These are phyloP conservation scores for Sinonovacula constricta DNA, from an alignment of 1,140 invertebrate species.

Conservation along the genomic window DNA sequence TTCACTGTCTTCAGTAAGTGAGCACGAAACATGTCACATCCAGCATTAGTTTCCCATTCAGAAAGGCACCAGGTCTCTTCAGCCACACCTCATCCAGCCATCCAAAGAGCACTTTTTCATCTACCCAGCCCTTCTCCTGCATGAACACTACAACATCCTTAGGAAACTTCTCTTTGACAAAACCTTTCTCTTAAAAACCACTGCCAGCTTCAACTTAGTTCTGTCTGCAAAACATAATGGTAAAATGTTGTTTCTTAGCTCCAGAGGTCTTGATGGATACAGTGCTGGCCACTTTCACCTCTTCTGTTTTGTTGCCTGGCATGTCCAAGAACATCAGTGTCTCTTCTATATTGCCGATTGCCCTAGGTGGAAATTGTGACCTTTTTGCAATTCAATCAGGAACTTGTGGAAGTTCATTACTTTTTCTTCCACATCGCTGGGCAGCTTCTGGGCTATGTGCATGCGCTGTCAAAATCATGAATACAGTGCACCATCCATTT, in stretches of 20 bases:
- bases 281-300: too few relatives aligned
- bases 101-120: constrained; percentile 26
- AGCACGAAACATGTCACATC: constrained; percentile 45
- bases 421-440: too few relatives aligned
- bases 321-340: too few relatives aligned
- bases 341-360: neutral
- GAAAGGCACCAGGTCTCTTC: constrained; percentile 29
- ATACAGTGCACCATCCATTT: neutral
- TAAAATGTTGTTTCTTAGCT: too few relatives aligned
- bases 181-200: constrained; percentile 71
- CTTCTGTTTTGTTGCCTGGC: neutral
- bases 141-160: constrained; percentile 37
- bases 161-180: constrained; percentile 36
- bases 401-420: too few relatives aligned
- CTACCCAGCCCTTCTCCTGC: constrained; percentile 62
- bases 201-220: constrained; percentile 63
- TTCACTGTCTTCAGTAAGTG: constrained; percentile 37
- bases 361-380: too few relatives aligned
- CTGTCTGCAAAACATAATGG: too few relatives aligned
- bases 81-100: constrained; percentile 58
- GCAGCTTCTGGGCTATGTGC: too few relatives aligned
- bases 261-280: too few relatives aligned
- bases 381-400: too few relatives aligned
- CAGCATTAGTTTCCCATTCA: constrained; percentile 8
- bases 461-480: neutral